Evolutionary conservation across 2,888 invertebrate species (phyloP).

Genomic region (Thecophora atra): DNA sequence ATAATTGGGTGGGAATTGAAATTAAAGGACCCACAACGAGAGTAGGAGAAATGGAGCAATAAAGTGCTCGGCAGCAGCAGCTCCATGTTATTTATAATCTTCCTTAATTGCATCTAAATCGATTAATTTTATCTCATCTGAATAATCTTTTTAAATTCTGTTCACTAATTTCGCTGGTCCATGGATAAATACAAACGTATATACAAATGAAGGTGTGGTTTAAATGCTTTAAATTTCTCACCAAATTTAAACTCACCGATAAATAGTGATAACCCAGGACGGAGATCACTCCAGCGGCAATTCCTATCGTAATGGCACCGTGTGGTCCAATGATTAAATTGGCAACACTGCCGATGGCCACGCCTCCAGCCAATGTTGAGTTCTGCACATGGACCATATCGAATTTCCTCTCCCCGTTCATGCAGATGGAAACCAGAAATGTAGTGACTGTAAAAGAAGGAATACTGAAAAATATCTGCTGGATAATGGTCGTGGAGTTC

Average conservation of each 20-base stretch:
- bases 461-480: not conserved
- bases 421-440: conserved; percentile 83
- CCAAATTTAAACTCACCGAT: conserved; percentile 70
- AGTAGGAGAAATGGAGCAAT: not conserved
- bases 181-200: too few relatives aligned
- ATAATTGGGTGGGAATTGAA: too few relatives aligned
- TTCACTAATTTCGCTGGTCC: too few relatives aligned
- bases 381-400: conserved; percentile 96
- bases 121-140: too few relatives aligned
- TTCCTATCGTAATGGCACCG: conserved; percentile 84
- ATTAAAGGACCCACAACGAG: not conserved
- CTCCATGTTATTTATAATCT: too few relatives aligned
- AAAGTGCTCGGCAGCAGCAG: too few relatives aligned
- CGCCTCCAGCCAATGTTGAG: conserved; percentile 92
- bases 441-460: conserved; percentile 71
- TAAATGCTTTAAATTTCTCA: too few relatives aligned
- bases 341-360: conserved; percentile 87
- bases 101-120: too few relatives aligned
- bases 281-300: conserved; percentile 79
- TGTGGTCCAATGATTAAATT: conserved; percentile 85
- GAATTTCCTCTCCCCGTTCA: conserved; percentile 79
- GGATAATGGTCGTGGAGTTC: not conserved
- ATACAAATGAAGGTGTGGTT: too few relatives aligned
- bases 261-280: conserved; percentile 82
- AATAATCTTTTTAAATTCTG: too few relatives aligned